These are phyloP conservation scores for Melikaiella ostensackeni DNA, from an alignment of 2,888 invertebrate genomes.

Conservation along the genomic window DNA sequence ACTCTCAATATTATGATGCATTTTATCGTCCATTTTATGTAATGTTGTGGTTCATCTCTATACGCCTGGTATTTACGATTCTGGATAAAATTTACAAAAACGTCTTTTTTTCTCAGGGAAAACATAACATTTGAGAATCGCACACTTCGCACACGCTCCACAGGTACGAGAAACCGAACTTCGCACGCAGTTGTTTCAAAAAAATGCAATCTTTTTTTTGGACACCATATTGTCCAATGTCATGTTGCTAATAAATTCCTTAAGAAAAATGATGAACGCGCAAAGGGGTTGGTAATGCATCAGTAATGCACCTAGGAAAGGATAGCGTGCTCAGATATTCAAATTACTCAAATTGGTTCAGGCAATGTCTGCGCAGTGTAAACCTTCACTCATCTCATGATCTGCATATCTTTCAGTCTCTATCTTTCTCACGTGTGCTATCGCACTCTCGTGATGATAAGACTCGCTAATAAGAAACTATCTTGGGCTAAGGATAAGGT, in stretches of 20 bases:
- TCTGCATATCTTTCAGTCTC: conserved; percentile 34
- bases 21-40: too few species aligned
- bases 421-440: background rate
- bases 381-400: conserved; percentile 29
- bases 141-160: too few species aligned
- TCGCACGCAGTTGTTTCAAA: too few species aligned
- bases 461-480: conserved; percentile 12
- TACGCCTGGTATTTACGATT: too few species aligned
- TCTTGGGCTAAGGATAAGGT: background rate
- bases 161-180: too few species aligned
- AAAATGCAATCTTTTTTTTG: too few species aligned
- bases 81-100: too few species aligned
- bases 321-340: conserved; percentile 52
- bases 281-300: conserved; percentile 3
- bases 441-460: conserved; percentile 20
- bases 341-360: conserved; percentile 59
- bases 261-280: conserved; percentile 16
- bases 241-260: conserved; percentile 2
- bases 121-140: too few species aligned
- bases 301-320: conserved; percentile 16
- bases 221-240: too few species aligned
- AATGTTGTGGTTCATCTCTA: too few species aligned
- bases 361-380: conserved; percentile 46
- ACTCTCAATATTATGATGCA: too few species aligned
- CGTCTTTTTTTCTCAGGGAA: too few species aligned